These are phyloP conservation scores for Tanypteryx hageni DNA, from an alignment of 2,888 invertebrate species.

Conservation along the genomic window DNA sequence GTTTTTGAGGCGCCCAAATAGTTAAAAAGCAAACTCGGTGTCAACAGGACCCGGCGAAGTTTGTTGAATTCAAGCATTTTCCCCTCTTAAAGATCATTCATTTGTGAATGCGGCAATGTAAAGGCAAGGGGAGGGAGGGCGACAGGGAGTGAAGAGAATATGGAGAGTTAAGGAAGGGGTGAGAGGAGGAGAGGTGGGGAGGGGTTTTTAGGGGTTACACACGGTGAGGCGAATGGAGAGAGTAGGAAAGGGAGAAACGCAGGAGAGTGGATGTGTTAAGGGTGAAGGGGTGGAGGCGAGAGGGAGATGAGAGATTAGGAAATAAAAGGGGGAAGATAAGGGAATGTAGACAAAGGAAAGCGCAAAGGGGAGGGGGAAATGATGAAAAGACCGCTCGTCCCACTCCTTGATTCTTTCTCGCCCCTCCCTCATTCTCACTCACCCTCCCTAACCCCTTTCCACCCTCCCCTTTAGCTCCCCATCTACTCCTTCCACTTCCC, in stretches of 20 bases:
- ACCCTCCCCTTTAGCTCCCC: too few species aligned
- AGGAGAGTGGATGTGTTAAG: not conserved
- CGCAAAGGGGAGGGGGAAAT: not conserved
- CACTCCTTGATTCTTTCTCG: too few species aligned
- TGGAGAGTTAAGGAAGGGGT: slow-evolving; percentile 2
- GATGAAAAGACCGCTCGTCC: not conserved
- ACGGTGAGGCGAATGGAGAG: not conserved
- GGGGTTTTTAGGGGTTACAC: not conserved
- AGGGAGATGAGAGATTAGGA: not conserved
- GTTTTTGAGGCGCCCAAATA: too few species aligned
- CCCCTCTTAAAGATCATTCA: not conserved
- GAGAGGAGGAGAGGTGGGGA: not conserved
- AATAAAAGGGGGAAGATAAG: slow-evolving; percentile 19
- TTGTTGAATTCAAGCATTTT: not conserved
- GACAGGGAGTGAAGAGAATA: slow-evolving; percentile 18
- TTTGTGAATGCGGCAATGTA: not conserved
- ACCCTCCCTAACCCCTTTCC: too few species aligned
- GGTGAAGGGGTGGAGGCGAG: not conserved
- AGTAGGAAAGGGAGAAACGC: not conserved
- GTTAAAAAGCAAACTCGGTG: too few species aligned
- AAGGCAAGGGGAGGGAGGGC: not conserved
- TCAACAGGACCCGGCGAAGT: not conserved
- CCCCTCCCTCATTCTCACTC: too few species aligned
- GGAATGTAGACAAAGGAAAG: slow-evolving; percentile 24
- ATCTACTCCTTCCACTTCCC: too few species aligned